Conservation (phyloP, 2,797 vertebrate species). For the Poeciliopsis gracilis region DNA sequence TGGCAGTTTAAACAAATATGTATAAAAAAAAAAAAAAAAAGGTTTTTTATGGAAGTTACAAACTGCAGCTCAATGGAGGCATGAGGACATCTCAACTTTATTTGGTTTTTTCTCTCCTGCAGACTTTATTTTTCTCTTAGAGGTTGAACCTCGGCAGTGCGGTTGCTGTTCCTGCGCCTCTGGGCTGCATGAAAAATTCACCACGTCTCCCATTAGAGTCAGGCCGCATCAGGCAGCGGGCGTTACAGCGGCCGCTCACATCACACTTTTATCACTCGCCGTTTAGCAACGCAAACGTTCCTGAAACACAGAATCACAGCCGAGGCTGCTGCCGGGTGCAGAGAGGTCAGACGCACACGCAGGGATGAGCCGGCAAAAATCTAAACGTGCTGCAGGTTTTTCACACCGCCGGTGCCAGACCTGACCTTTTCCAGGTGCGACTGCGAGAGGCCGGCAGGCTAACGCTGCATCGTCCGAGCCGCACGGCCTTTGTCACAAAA, state of each 20-base stretch:
- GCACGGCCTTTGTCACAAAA: constrained; percentile 15
- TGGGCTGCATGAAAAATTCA: constrained; percentile 94
- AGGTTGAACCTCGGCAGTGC: constrained; percentile 79
- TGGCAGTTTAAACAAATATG: background rate
- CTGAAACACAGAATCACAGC: constrained; percentile 67
- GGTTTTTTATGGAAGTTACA: background rate
- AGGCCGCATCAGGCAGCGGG: constrained; percentile 82
- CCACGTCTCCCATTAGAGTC: constrained; percentile 91
- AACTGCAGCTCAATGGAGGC: background rate
- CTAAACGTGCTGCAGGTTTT: constrained; percentile 48
- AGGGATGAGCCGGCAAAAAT: constrained; percentile 36
- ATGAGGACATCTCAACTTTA: constrained; percentile 12
- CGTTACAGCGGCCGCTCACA: constrained; percentile 50
- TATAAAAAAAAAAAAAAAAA: background rate
- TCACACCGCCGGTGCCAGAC: constrained; percentile 67
- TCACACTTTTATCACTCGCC: constrained; percentile 52
- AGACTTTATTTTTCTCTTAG: constrained; percentile 49
- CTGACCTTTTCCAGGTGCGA: constrained; percentile 71
- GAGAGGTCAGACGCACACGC: constrained; percentile 17
- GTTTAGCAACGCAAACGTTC: constrained; percentile 72
- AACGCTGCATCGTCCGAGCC: constrained; percentile 10
- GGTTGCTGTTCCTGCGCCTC: constrained; percentile 81
- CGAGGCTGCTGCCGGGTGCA: constrained; percentile 12
- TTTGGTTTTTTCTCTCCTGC: constrained; percentile 10
- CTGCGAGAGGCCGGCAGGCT: constrained; percentile 56